phyloP scores from a whole-genome alignment of 2,888 invertebrate genomes.

The Calliopum simillimum region DNA sequence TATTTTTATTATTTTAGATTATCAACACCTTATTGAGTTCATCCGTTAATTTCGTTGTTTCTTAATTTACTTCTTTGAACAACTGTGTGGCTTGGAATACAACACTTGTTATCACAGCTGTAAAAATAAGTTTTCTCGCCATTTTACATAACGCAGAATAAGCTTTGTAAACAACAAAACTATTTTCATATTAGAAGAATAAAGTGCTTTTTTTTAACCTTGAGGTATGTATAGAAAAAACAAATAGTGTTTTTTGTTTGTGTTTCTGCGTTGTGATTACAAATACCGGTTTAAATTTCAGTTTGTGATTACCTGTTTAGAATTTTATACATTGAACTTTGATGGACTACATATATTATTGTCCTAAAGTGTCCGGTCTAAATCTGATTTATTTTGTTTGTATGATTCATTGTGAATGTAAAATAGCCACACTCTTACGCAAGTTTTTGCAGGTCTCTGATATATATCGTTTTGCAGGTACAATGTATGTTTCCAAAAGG shows the following conservation, averaged over 20 bases:
- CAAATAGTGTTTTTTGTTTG: background rate
- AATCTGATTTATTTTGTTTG: background rate
- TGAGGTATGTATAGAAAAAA: background rate
- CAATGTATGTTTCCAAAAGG: background rate
- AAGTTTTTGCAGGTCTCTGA: slow-evolving; percentile 1
- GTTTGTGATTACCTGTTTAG: no score
- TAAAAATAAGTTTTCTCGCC: no score
- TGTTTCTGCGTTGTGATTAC: background rate
- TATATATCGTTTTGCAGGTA: background rate
- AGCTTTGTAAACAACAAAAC: no score
- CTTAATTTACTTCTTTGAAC: no score
- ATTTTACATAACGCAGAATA: no score
- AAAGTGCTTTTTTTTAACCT: background rate
- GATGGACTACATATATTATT: background rate
- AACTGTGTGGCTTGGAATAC: no score
- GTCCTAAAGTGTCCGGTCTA: background rate
- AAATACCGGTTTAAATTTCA: no score
- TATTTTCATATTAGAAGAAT: no score
- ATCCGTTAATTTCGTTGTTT: no score
- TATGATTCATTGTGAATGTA: slow-evolving; percentile 1
- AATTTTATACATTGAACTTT: no score
- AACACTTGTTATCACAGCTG: no score
- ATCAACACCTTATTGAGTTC: slow-evolving; percentile 3
- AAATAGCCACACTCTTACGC: background rate
- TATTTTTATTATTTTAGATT: background rate